Evolutionary conservation across 2,113 vertebrate species (phyloP), one percentile per base, ranked within the genome.

Genomic region (Paradisaea rubra): DNA sequence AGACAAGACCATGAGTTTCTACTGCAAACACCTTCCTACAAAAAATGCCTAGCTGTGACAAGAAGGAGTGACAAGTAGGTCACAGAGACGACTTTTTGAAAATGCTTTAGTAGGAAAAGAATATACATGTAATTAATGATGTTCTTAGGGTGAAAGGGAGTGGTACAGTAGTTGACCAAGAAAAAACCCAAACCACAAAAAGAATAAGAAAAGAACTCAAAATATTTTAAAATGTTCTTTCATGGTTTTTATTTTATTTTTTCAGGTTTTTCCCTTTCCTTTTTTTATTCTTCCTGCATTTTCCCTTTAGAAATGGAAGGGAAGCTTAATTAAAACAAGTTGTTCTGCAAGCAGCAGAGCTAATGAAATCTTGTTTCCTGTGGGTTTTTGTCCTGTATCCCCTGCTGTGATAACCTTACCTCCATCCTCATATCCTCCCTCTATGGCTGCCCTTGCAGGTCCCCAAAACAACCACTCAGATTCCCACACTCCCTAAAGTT

Each of bases 301-400:
- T 90, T 95, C 90, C 82, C 59, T 78, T 89, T 21, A 88, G 88
- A 86, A 91, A 93, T 70, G 21, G 54, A 95, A 88, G 88, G 94
- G 76, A 96, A 96, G 88, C 86, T 93, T 94, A 96, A 95, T 94
- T 96, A 96, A 96, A 96, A 93, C 71, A 93, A 94, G 71, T 94
- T 83, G 82, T 31, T 94, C 88, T 78, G 44, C 39, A 70, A 88
- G 88, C 6, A 59, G 76, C 68, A 88, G 42, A 91, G 45, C 80
- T 92, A 96, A 96, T 83, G 90, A 95, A 94, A 78, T 59, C 42
- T 91, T 81, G 68, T 86, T 96, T 96, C 95, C 94, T 95, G 88
- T 88, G 80, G 76, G 76, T 31, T 96, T 94, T 91, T 57, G 47
- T 90, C 63, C 56, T 70, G 5, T 56, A 86, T 77, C 54, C 71